Conservation (phyloP, 2,797 vertebrate species). For the Myotis findleyi region DNA sequence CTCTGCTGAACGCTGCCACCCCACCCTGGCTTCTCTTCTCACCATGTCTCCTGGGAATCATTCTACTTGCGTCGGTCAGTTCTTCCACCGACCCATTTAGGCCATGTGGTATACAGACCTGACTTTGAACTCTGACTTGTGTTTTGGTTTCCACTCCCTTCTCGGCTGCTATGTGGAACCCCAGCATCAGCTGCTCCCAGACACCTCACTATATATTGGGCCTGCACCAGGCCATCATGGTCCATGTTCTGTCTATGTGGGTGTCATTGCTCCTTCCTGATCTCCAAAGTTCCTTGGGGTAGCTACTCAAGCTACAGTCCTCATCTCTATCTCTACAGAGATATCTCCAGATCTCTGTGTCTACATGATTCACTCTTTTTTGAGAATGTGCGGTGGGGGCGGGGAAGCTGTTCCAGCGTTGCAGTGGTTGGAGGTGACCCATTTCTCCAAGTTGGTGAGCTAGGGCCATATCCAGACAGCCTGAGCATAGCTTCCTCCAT, state of each 20-base stretch:
- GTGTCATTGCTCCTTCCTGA: background rate
- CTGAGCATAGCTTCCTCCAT: background rate
- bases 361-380: background rate
- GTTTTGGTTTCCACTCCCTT: background rate
- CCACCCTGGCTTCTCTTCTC: background rate
- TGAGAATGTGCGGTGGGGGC: background rate
- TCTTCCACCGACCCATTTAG: background rate
- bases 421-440: background rate
- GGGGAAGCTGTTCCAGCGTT: background rate
- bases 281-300: background rate
- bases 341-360: background rate
- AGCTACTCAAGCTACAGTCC: background rate
- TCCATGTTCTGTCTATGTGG: background rate
- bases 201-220: background rate
- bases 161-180: background rate
- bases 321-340: background rate
- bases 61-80: background rate
- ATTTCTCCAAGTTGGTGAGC: background rate
- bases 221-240: no score
- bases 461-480: background rate
- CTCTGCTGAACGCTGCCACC: background rate
- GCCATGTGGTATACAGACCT: background rate
- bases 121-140: background rate
- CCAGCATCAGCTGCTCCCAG: background rate
- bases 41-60: background rate